These are phyloP conservation scores for Nothoprocta perdicaria DNA, from an alignment of 2,113 vertebrate species.

Conservation along the genomic window DNA sequence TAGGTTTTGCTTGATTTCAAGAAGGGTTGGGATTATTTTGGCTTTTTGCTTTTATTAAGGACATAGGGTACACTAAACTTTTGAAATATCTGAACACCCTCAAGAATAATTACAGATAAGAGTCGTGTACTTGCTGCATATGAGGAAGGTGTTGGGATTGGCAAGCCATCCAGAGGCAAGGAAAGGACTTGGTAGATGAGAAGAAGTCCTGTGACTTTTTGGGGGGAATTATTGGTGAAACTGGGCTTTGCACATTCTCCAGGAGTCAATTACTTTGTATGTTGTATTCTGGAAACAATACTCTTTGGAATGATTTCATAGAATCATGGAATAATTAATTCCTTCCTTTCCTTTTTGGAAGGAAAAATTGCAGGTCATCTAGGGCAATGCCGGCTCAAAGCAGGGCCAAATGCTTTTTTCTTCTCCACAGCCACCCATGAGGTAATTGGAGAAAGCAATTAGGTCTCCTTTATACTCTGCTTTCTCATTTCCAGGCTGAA, in stretches of 20 bases:
- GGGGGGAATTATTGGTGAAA: neutral
- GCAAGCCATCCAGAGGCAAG: neutral
- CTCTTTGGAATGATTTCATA: neutral
- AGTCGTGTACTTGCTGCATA: constrained; percentile 18
- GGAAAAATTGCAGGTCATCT: neutral
- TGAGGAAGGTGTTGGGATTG: constrained; percentile 45
- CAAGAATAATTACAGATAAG: constrained; percentile 36
- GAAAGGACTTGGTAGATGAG: constrained; percentile 5
- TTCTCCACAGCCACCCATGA: neutral
- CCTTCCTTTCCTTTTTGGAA: neutral
- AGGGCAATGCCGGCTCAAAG: neutral
- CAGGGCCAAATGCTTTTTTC: neutral
- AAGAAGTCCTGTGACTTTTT: neutral
- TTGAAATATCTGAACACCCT: constrained; percentile 16
- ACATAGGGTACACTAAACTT: neutral
- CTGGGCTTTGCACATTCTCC: neutral
- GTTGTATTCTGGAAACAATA: neutral
- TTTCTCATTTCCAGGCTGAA: neutral
- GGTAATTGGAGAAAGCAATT: neutral
- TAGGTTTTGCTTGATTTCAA: constrained; percentile 50
- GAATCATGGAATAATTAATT: neutral
- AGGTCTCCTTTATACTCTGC: neutral
- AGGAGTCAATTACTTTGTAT: neutral
- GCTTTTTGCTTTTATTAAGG: constrained; percentile 19
- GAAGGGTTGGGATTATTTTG: neutral